Evolutionary conservation across 2,113 vertebrate genomes (phyloP).

Genomic region (Nibea coibor): DNA sequence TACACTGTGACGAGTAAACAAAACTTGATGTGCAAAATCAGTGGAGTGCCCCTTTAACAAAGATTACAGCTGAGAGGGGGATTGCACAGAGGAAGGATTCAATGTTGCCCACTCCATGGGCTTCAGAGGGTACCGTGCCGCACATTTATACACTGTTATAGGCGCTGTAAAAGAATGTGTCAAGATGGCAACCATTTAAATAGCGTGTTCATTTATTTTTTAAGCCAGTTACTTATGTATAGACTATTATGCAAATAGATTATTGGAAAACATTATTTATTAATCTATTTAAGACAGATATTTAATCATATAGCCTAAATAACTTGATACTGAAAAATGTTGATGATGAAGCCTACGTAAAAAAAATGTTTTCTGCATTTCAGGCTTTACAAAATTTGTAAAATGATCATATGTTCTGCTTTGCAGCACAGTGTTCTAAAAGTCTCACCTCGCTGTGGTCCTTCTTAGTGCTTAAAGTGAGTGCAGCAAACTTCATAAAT

Average conservation of each 20-base stretch:
- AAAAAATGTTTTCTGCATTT: not conserved
- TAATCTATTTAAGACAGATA: not conserved
- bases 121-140: no score
- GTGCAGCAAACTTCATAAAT: not conserved
- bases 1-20: no score
- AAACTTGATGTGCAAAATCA: no score
- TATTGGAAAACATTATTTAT: not conserved
- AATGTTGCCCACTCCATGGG: no score
- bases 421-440: not conserved
- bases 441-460: not conserved
- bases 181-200: not conserved
- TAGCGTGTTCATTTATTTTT: not conserved
- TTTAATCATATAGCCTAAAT: not conserved
- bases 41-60: no score
- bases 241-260: not conserved
- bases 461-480: not conserved
- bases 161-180: not conserved
- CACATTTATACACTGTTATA: not conserved
- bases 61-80: no score
- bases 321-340: no score
- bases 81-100: no score
- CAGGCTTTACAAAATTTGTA: not conserved
- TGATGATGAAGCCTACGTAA: not conserved
- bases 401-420: not conserved
- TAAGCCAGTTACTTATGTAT: not conserved